Base-by-base conservation (phyloP, 2,888 invertebrate species). In the Cheilosia impressa region DNA sequence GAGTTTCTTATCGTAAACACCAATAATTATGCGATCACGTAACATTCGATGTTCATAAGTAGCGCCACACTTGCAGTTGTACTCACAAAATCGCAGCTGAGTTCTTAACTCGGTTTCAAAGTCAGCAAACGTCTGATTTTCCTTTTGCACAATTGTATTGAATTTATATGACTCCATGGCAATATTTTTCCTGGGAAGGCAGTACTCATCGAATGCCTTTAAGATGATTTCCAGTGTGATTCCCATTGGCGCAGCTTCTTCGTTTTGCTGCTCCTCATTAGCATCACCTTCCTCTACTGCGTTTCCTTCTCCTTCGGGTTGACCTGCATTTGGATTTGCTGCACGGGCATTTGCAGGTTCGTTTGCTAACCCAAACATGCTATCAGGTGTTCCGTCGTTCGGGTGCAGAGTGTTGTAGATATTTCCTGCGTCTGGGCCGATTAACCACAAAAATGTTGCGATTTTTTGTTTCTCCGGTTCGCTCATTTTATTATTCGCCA, bases 41-140 rank as follows among this genome's bases (percentile, higher is more conserved):
- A 88, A 19, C 87, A 88, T 88, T n/a, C 85, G 66, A 17, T 88
- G 68, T 43, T 79, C 84, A 52, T 88, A 87, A 13, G 85, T 65
- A 1, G n/a, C 17, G 1, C 80, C 82, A 71, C 88, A 87, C 15
- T 4, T 17, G 52, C 84, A 87, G 31, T 65, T 47, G 27, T 65
- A 87, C 53, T 87, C 87, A 68, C 87, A 88, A 45, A 45, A 63
- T 6, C 58, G n/a, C 4, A 87, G 15, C 55, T 87, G 87, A 15
- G 15, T 84, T 0, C 87, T 68, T 5, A 87, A 13, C 27, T 87
- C 84, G 0, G 87, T 87, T 69, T 71, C 41, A 52, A 87, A 88
- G 10, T 88, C 87, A 15, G 19, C 34, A 19, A 88, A 85, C 1
- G 78, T 1, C 60, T 88, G 87, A 1, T 68, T 57, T 69, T 80